Conservation (phyloP, 2,888 invertebrate genomes). For the Macrosiphum euphorbiae region DNA sequence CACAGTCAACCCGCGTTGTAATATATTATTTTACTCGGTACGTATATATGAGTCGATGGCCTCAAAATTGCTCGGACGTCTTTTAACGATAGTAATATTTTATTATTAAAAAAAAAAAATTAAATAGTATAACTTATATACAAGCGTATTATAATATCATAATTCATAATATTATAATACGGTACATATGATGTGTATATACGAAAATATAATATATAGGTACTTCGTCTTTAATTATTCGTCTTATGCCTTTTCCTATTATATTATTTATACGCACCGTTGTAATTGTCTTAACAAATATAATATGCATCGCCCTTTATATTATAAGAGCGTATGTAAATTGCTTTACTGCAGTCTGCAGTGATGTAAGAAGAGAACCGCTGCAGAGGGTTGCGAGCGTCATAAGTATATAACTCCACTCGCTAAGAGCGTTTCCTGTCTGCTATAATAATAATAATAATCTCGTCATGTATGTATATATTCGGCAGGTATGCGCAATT, state of each 20-base stretch:
- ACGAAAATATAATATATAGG: not conserved
- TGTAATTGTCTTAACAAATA: not conserved
- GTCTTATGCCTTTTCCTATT: not conserved
- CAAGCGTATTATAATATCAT: too few species aligned
- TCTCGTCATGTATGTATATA: not conserved
- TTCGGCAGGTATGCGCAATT: slow-evolving; percentile 39
- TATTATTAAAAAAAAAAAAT: too few species aligned
- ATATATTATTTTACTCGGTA: not conserved
- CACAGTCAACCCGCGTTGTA: not conserved
- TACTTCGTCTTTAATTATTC: not conserved
- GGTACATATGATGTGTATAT: too few species aligned
- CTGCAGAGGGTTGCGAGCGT: slow-evolving; percentile 31
- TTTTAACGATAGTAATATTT: too few species aligned
- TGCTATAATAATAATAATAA: slow-evolving; percentile 23
- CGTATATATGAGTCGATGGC: not conserved
- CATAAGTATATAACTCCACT: not conserved
- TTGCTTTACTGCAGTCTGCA: not conserved
- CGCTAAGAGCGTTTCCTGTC: slow-evolving; percentile 47
- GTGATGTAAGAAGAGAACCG: slow-evolving; percentile 38
- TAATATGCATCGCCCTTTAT: not conserved
- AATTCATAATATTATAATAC: too few species aligned
- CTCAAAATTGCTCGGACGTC: not conserved
- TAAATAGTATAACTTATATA: too few species aligned
- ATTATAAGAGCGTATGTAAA: not conserved
- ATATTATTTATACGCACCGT: not conserved